Evolutionary conservation across 92 coral and sea anemone species (phyloP).

Genomic region (Desmophyllum pertusum): DNA sequence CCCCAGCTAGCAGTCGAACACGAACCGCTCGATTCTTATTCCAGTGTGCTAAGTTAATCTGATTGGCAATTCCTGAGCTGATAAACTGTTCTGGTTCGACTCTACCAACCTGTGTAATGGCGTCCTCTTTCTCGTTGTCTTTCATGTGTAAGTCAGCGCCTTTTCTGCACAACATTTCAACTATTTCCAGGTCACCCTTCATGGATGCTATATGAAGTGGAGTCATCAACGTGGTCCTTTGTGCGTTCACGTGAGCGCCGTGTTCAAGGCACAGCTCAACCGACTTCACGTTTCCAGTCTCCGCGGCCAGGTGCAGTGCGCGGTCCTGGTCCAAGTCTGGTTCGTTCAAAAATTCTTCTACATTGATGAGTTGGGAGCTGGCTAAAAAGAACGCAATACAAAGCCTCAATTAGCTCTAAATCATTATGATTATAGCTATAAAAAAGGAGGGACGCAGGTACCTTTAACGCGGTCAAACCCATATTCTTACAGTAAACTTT

Average conservation of each 20-base stretch:
- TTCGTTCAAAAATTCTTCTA: constrained; percentile 48
- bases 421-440: no score
- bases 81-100: no score
- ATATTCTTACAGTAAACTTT: no score
- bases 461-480: no score
- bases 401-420: no score
- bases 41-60: no score
- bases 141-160: constrained; percentile 62
- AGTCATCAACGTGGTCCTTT: constrained; percentile 50
- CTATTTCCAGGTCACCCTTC: constrained; percentile 69
- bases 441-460: no score
- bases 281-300: constrained; percentile 53
- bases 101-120: constrained; percentile 79
- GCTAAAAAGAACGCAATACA: not conserved
- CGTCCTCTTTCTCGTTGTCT: constrained; percentile 69
- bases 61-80: no score
- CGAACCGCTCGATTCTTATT: no score
- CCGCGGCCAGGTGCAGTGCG: constrained; percentile 63
- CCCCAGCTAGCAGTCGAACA: no score
- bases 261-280: constrained; percentile 59
- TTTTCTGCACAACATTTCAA: constrained; percentile 51
- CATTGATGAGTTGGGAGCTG: constrained; percentile 5
- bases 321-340: constrained; percentile 62
- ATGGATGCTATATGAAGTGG: constrained; percentile 84
- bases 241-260: constrained; percentile 73